phyloP scores from a whole-genome alignment of 2,113 vertebrate genomes.

The Acrocephalus arundinaceus region DNA sequence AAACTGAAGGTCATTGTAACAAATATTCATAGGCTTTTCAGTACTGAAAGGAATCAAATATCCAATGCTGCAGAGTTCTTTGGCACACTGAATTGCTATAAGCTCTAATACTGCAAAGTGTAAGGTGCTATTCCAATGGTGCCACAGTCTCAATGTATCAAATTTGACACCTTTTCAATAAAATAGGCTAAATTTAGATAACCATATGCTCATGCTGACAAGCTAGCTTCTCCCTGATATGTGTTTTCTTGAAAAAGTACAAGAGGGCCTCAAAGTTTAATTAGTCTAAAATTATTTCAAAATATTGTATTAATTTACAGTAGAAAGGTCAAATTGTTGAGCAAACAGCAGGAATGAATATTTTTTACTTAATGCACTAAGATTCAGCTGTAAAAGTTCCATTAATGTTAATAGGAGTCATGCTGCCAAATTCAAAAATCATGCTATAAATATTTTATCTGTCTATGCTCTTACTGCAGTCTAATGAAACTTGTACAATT shows the following conservation, averaged over 20 bases:
- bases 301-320: conserved; percentile 70
- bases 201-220: conserved; percentile 62
- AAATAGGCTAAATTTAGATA: conserved; percentile 64
- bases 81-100: background rate
- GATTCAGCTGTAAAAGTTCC: conserved; percentile 47
- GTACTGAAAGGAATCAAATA: background rate
- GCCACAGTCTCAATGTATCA: conserved; percentile 22
- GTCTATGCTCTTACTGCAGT: conserved; percentile 1
- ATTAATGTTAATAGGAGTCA: conserved; percentile 46
- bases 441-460: conserved; percentile 35
- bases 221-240: background rate
- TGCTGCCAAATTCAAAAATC: conserved; percentile 49
- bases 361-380: conserved; percentile 28
- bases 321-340: conserved; percentile 49
- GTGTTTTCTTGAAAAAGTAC: conserved; percentile 45
- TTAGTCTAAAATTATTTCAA: conserved; percentile 60
- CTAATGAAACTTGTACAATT: background rate
- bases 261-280: conserved; percentile 51
- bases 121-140: background rate
- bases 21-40: background rate
- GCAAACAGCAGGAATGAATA: conserved; percentile 35
- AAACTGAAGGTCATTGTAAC: conserved; percentile 8
- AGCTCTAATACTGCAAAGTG: background rate
- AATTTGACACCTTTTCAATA: conserved; percentile 61
- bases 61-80: background rate